Evolutionary conservation across 2,797 vertebrate species (phyloP), one percentile per base, ranked within the genome.

Genomic region (Cynodonichthys magdalenae): DNA sequence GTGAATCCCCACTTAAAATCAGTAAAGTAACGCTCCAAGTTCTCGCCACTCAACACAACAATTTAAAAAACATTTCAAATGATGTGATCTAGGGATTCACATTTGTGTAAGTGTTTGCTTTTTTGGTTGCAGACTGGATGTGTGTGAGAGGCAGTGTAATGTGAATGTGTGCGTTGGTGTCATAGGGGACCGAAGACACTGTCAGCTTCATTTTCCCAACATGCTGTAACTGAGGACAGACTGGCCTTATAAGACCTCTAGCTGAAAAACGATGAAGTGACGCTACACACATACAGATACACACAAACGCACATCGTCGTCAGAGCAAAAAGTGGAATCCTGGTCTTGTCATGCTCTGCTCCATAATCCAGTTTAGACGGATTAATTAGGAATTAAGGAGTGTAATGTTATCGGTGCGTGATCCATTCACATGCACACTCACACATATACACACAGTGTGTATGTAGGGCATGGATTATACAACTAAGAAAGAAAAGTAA

Each of bases 381-480:
- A 92, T 92, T 94, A 91, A 93, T 93, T 93, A 90, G 87, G 90
- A 90, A 87, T 94, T 92, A 89, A 82, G 79, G 80, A 90, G 79
- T 90, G 86, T 92, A 91, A 92, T 92, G 84, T 90, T 90, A 92
- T 91, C 81, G 15, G 63, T 75, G 81, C 66, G 64, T 83, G 83
- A 90, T 92, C 83, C 80, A 14, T 72, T 83, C 80, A 69, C 71
- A 56, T 65, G 47, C 78, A 68, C 67, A 42, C 46, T 27, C 20
- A 27, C 77, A 81, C 63, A 63, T 53, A 47, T 71, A 71, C 80
- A 82, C 39, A 20, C 42, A 44, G 64, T 79, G 58, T 59, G 58
- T 77, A 87, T 86, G n/a, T 87, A 89, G 85, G 77, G 17, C 82
- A 80, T 36, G 76, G 77, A 87, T 87, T 85, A 85, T 70, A 20